Conservation (phyloP, 64 coral and sea anemone species). For the Platygyra sinensis region DNA sequence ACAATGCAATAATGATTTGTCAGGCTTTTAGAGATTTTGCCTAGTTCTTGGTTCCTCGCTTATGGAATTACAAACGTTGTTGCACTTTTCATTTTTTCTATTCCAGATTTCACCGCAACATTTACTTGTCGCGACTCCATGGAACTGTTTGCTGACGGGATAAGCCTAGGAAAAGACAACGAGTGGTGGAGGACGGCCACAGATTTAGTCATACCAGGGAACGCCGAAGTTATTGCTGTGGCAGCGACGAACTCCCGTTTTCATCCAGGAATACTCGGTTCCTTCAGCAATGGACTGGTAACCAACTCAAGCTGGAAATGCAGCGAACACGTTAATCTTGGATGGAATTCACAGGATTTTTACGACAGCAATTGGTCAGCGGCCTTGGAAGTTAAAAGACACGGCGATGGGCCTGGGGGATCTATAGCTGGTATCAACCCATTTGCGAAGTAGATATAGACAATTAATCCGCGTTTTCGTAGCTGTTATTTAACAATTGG, state of each 20-base stretch:
- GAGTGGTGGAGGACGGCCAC: neutral
- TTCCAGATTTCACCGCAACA: neutral
- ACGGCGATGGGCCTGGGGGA: neutral
- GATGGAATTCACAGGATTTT: slow-evolving; percentile 22
- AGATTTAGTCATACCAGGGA: neutral
- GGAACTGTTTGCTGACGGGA: neutral
- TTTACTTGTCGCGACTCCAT: neutral
- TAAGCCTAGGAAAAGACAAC: neutral
- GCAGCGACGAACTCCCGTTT: neutral
- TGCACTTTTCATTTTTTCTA: too few relatives aligned
- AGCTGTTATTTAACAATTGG: too few relatives aligned
- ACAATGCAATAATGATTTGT: too few relatives aligned
- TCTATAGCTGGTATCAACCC: neutral
- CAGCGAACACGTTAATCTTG: neutral
- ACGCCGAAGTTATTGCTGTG: neutral
- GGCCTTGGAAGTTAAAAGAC: neutral
- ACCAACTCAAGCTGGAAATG: slow-evolving; percentile 33
- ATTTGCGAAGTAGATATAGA: slow-evolving; percentile 3
- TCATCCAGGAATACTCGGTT: slow-evolving; percentile 28
- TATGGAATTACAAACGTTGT: too few relatives aligned
- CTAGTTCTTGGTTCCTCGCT: too few relatives aligned
- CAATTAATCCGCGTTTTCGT: neutral
- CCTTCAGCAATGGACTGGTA: slow-evolving; percentile 40
- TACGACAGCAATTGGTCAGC: slow-evolving; percentile 8
- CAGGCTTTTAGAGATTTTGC: too few relatives aligned